A percentile compares a stretch with the other conserved stretches of the same genome.
Conservation (phyloP, 2,113 vertebrate species). For the Ornithorhynchus anatinus region DNA sequence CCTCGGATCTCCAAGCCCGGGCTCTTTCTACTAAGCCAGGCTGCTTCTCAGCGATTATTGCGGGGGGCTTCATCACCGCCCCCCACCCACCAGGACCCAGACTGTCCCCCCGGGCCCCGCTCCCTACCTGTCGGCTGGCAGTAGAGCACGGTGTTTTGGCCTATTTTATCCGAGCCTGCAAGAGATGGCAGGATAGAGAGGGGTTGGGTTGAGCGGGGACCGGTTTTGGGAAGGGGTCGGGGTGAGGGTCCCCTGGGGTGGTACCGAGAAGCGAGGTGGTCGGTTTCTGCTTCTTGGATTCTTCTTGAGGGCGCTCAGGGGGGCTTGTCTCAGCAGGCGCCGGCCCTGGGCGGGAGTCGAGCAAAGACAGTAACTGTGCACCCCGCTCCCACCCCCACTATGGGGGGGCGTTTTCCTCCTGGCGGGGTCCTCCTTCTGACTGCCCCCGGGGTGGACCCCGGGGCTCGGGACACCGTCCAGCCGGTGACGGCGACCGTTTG, state of each 20-base stretch:
- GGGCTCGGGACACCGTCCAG: neutral
- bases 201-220: neutral
- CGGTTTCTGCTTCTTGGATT: neutral
- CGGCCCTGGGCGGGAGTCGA: neutral
- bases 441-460: neutral
- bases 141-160: too few relatives aligned
- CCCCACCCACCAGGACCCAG: neutral
- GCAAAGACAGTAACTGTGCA: neutral
- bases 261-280: neutral
- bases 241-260: neutral
- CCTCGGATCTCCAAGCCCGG: too few relatives aligned
- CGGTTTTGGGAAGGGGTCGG: neutral
- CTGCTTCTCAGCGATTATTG: neutral
- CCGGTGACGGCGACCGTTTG: neutral
- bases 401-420: neutral
- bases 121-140: too few relatives aligned
- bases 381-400: neutral
- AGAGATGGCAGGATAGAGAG: neutral
- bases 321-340: neutral
- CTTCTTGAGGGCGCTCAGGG: neutral
- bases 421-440: neutral
- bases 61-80: neutral
- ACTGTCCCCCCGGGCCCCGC: too few relatives aligned
- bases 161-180: neutral
- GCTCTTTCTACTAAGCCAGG: too few relatives aligned